Base-by-base conservation (phyloP, 1,140 invertebrate genomes). In the Euwallacea fornicatus region DNA sequence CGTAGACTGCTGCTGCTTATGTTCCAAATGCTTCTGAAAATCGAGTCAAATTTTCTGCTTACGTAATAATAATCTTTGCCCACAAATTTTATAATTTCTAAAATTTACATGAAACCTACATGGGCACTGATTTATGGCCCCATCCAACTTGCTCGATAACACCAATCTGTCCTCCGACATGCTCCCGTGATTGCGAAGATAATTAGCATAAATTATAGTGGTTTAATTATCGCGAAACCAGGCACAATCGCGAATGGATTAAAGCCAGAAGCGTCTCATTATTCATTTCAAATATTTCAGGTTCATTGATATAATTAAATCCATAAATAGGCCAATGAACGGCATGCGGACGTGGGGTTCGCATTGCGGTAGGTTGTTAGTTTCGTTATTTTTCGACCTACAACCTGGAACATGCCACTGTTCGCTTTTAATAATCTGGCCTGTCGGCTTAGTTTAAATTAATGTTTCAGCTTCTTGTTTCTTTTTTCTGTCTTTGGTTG, bases 301-400 rank as follows among this genome's bases (percentile, higher is more conserved):
- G 15, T 47, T 65, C 63, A 65, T 65, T 42, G 63, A 54, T 53
- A 65, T 65, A 65, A 65, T 54, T 65, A 65, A 65, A 65, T 65
- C 63, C 63, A 65, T 65, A 65, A 65, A 65, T 15, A 65, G 63
- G 47, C 11, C 21, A 55, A 65, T 21, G 46, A 46, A 62, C 13
- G 60, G 60, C 60, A 62, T 62, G 60, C 60, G 60, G 63, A 65
- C 63, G 63, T 41, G 41, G 50, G 16, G 41, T 54, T 55, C 61
- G 50, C 63, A 42, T 55, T 65, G 63, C 47, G 63, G 63, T 54
- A 65, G 63, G 63, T 65, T 65, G 41, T 65, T 65, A 16, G 13
- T 16, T 63, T 7, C n/a, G 10, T 10, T 63, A 56, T 63, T 63
- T 63, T 63, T 63, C 13, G 42, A 60, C 58, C 58, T 60, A 60